Base-by-base conservation (phyloP, 2,797 vertebrate genomes). In the Poeciliopsis paucimaculata region DNA sequence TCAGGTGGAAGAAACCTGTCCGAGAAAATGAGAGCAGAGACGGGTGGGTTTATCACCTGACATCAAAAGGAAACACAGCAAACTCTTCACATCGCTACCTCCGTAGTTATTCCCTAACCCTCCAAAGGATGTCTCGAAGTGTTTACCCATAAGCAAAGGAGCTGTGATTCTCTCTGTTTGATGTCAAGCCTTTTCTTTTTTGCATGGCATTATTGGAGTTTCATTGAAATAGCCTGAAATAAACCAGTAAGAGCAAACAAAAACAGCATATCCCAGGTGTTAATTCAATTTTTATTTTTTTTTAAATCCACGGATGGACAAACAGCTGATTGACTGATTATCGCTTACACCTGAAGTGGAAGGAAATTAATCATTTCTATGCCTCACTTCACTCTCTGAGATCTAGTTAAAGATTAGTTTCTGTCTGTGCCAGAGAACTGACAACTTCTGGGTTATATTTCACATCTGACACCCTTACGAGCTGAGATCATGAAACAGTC, bases 1-100 rank as follows among this genome's bases (percentile, higher is more conserved):
- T 96, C 53, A 99, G 93, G 87, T 99, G 98, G 87, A 99, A 99
- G 90, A 98, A 98, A 93, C 98, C 98, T 99, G 87, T 31, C 57
- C 62, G 75, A 83, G 64, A 78, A 87, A 60, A 78, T 47, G 60
- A 84, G 34, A 77, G 66, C 0, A 9, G 49, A 79, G 39, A 73
- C 68, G 55, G 43, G 39, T n/a, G 55, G 43, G 39, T n/a, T 82
- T 51, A 57, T 77, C 74, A 12, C 41, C 47, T 64, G 60, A 84
- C 84, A 88, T 76, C 3, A 20, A 66, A 46, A 79, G 75, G 46
- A 77, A 86, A 74, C 26, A 60, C 3, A 41, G 13, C 12, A 71
- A 78, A 77, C 71, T 64, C 83, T 66, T 87, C 62, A 70, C 77
- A 84, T 68, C 78, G 46, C 43, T 62, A 55, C 76, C 73, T 76